Evolutionary conservation across 2,113 vertebrate species (phyloP), one percentile per base, ranked within the genome.

Genomic region (Heliornis fulica): DNA sequence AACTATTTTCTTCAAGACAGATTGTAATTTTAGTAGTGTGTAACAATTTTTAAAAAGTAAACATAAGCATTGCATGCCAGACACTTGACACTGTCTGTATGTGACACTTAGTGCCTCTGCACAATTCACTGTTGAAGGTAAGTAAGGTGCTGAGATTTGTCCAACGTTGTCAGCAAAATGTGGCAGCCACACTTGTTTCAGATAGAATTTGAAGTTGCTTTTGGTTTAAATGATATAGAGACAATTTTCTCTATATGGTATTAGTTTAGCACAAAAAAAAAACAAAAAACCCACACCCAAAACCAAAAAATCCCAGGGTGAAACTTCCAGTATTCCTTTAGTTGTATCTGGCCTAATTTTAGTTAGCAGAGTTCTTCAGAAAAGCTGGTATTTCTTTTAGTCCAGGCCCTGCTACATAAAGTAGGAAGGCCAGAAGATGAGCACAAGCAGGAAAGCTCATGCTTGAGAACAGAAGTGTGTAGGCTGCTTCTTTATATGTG

Each of bases 181-280:
- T 83, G 14, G 8, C 4, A 1, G 15, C 38, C 40, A 45, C 8
- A 36, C 29, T 0, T 50, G 59, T 61, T 93, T 10, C 40, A 80
- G 17, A 45, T 70, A 2, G 0, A 88, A 83, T 83, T 25, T 45
- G 14, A 61, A 80, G 5, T 50, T 89, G 32, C 8, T 78, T 91
- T 93, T 76, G 5, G 4, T 83, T 89, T 64, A 48, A 77, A 66
- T 41, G 16, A 15, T 32, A 25, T 0, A 23, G 5, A 36, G 36
- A 15, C 5, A 2, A 54, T 61, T 82, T 89, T 19, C 5, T 79
- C 17, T 64, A 3, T 1, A 1, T 3, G 1, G 11, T 32, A 41
- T 26, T 36, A 15, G 7, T 40, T 81, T 79, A 77, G 31, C 48
- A 53, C 31, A 53, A 61, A 74, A 50, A n/a, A n/a, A n/a, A n/a